These are phyloP conservation scores for Bimastos eiseni DNA, from an alignment of 2,888 invertebrate genomes.

Conservation along the genomic window DNA sequence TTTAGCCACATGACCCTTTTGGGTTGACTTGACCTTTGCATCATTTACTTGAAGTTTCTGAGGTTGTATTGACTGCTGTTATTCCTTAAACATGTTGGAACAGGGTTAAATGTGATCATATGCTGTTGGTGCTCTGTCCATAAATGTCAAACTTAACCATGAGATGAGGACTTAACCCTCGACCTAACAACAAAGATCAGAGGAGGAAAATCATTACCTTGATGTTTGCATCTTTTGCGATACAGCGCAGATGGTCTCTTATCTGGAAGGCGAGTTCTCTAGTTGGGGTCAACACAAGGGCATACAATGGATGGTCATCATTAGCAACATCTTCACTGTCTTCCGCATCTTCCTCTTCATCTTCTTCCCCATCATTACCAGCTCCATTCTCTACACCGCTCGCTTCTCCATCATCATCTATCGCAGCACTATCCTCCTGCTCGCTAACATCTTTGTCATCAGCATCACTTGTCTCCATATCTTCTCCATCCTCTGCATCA, in stretches of 20 bases:
- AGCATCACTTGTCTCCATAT: conserved; percentile 36
- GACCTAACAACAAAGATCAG: neutral
- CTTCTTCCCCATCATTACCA: neutral
- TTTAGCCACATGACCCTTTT: too few relatives aligned
- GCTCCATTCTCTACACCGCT: neutral
- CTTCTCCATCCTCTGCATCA: conserved; percentile 38
- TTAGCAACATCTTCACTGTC: neutral
- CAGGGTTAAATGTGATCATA: too few relatives aligned
- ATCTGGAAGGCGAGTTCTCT: conserved; percentile 94
- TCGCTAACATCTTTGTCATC: conserved; percentile 39
- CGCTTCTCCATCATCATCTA: conserved; percentile 35
- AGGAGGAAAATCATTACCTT: conserved; percentile 59
- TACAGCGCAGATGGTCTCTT: conserved; percentile 78
- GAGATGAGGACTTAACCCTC: neutral
- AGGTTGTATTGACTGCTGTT: too few relatives aligned
- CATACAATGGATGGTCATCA: conserved; percentile 65
- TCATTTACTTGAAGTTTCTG: too few relatives aligned
- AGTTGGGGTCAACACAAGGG: conserved; percentile 94
- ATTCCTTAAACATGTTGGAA: too few relatives aligned
- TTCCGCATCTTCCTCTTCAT: neutral
- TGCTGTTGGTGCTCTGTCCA: too few relatives aligned
- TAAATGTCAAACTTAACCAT: neutral
- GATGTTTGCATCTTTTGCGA: conserved; percentile 77
- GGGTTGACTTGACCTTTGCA: too few relatives aligned
- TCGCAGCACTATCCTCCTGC: conserved; percentile 37